Evolutionary conservation across 2,797 vertebrate species (phyloP).

Genomic region (Varecia variegata): DNA sequence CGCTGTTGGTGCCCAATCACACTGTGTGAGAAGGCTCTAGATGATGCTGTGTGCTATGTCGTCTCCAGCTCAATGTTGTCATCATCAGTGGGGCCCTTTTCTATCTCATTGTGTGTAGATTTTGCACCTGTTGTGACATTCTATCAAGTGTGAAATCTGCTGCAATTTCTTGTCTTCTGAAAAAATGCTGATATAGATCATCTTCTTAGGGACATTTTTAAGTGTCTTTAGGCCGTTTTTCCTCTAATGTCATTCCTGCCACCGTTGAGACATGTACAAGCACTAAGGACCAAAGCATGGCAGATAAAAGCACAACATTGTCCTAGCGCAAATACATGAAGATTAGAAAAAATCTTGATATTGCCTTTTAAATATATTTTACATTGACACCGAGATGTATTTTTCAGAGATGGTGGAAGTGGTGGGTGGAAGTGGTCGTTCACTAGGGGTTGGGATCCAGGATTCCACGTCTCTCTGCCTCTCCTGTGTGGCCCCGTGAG

Average conservation of each 20-base stretch:
- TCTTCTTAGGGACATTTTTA: background rate
- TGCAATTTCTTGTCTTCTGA: background rate
- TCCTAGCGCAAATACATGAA: background rate
- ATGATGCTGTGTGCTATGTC: fast-evolving
- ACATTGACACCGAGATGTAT: background rate
- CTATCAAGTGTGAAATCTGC: background rate
- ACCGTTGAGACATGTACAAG: background rate
- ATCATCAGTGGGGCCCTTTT: fast-evolving
- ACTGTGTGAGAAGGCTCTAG: background rate
- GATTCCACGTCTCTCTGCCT: background rate
- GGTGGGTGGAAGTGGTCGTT: background rate
- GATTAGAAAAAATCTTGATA: background rate
- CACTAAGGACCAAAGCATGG: background rate
- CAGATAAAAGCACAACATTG: background rate
- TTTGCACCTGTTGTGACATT: background rate
- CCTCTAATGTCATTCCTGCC: background rate
- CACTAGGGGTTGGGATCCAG: background rate
- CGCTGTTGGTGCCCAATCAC: background rate
- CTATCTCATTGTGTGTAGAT: background rate
- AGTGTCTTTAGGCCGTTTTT: background rate
- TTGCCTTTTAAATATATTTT: background rate
- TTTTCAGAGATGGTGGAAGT: background rate
- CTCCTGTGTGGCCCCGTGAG: background rate
- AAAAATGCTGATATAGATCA: background rate
- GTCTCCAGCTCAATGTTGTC: too few relatives aligned